Percentiles rank a stretch among this genome's conserved stretches.
These are phyloP conservation scores for Arenaria interpres DNA, from an alignment of 2,113 vertebrate species.

Conservation along the genomic window DNA sequence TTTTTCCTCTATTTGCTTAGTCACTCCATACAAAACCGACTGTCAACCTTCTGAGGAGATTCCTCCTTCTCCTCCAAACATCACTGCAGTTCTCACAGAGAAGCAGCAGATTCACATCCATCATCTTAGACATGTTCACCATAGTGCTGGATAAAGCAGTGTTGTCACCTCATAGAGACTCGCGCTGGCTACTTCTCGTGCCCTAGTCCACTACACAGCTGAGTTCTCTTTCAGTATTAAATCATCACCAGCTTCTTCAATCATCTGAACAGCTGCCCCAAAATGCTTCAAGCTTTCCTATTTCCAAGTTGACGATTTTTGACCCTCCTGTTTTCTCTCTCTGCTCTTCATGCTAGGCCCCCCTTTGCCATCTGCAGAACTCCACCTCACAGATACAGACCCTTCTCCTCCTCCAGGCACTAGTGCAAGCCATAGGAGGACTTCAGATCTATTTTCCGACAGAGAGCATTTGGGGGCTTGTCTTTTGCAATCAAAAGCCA, in stretches of 20 bases:
- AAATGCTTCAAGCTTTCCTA: neutral
- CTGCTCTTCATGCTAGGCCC: neutral
- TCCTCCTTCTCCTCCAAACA: neutral
- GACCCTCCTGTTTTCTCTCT: neutral
- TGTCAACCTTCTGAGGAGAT: neutral
- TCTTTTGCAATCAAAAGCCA: neutral
- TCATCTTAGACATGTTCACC: neutral
- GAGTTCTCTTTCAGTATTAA: neutral
- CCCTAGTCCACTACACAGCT: neutral
- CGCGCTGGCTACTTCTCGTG: neutral
- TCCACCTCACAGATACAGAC: neutral
- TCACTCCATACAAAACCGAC: neutral
- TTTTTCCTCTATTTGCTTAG: neutral
- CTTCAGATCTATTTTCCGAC: neutral
- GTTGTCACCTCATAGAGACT: accelerated
- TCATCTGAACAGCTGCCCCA: neutral
- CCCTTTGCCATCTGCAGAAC: neutral
- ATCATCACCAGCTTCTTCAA: neutral
- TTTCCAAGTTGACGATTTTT: neutral
- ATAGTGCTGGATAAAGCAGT: neutral
- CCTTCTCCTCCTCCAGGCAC: neutral
- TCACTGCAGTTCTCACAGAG: neutral
- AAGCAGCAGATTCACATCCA: neutral
- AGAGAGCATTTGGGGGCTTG: neutral
- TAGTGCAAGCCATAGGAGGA: neutral